Conservation (phyloP, 1,140 invertebrate species). For the Saccostrea glomerata region DNA sequence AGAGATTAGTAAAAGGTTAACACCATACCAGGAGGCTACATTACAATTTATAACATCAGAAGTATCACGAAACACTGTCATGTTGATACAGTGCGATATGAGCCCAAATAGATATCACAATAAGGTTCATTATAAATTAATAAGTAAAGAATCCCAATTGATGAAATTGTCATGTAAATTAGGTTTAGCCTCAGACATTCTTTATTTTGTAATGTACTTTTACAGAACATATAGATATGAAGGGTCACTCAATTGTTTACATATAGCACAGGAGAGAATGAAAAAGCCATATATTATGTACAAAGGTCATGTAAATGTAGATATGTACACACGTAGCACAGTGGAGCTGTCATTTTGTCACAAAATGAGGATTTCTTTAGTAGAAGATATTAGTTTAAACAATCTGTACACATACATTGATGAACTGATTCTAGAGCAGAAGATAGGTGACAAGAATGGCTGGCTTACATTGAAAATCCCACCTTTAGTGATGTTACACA, state of each 20-base stretch:
- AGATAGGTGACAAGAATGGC: no score
- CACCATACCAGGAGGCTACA: background rate
- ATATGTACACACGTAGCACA: background rate
- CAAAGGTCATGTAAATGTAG: background rate
- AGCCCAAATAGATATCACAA: no score
- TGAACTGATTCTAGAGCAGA: background rate
- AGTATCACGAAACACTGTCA: background rate
- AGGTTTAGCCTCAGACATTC: background rate
- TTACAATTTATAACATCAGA: background rate
- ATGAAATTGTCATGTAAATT: background rate
- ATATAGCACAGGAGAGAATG: background rate
- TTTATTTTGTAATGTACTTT: background rate
- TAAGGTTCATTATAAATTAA: background rate
- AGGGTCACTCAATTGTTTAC: background rate
- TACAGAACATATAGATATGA: background rate
- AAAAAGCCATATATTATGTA: background rate
- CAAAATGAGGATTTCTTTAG: background rate
- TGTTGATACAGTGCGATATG: no score
- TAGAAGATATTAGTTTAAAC: background rate
- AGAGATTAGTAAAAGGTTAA: background rate
- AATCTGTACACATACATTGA: background rate
- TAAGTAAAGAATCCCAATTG: background rate
- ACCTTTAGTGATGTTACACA: background rate
- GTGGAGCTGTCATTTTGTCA: background rate
- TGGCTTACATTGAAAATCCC: background rate